Base-by-base conservation (phyloP, 1,140 invertebrate species). In the Drosophila nigrodunni region DNA sequence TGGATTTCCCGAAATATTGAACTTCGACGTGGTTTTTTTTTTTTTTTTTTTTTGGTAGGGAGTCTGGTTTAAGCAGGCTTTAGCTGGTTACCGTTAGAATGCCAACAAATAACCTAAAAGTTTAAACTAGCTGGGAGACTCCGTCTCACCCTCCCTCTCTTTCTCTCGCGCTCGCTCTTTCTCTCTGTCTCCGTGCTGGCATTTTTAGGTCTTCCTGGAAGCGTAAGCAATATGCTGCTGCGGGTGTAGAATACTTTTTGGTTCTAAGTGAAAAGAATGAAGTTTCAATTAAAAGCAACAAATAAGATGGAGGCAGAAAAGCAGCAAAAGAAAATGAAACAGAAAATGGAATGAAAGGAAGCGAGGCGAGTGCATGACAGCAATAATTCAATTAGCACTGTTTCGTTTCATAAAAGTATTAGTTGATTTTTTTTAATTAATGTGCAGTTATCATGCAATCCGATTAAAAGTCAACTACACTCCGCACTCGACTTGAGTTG, bases 381-480 rank as follows among this genome's bases (percentile, higher is more conserved):
- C 83, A 75, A 89, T 88, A 88, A 88, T 89, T 88, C 83, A 88
- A 88, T 88, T 88, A 88, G 85, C 83, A 88, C 80, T 88, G 80
- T 87, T 87, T 87, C 82, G 82, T 87, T 87, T 88, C 83, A 88
- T 88, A 88, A 88, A 88, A 89, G 74, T 88, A 88, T 89, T 89
- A 88, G 82, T 87, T 78, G 74, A 78, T 58, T 69, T 69, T 86
- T 85, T 89, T 88, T 89, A 89, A 88, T 88, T 88, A 88, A 88
- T 88, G 83, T 88, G 77, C 85, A 88, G 80, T 80, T 88, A 88
- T 88, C 83, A 88, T 88, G 83, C 83, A 88, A 88, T 82, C 74
- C 83, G 83, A 88, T 88, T 88, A 89, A 82, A 65, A 83, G 80
- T 70, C 83, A 59, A 71, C 65, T 74, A 18, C 55, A 13, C 25